These are phyloP conservation scores for Trimorus sp. DNA, from an alignment of 2,888 invertebrate species.

Conservation along the genomic window DNA sequence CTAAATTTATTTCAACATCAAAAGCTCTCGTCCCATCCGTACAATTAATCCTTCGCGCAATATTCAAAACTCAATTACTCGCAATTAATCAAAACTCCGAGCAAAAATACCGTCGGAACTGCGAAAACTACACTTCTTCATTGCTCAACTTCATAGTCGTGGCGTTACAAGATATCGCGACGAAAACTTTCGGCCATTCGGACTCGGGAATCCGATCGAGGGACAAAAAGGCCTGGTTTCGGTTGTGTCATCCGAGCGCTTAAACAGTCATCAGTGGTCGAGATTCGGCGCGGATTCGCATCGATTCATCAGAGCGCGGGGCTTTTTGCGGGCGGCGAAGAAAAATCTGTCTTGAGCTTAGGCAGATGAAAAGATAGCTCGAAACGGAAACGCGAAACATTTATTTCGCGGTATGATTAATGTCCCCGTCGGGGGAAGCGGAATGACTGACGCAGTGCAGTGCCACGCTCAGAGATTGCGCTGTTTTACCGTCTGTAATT, in stretches of 20 bases:
- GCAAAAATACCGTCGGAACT: no score
- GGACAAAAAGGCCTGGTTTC: slow-evolving; percentile 12
- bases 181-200: no score
- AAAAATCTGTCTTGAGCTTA: slow-evolving; percentile 59
- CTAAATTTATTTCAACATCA: no score
- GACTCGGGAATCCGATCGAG: slow-evolving; percentile 22
- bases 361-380: slow-evolving; percentile 67
- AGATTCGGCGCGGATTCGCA: slow-evolving; percentile 36
- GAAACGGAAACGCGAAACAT: slow-evolving; percentile 70
- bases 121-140: no score
- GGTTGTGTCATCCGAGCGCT: slow-evolving; percentile 44
- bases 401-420: slow-evolving; percentile 72
- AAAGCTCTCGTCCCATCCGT: no score
- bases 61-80: no score
- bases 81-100: no score
- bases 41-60: no score
- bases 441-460: slow-evolving; percentile 76
- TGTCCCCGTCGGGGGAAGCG: slow-evolving; percentile 69
- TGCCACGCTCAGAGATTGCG: slow-evolving; percentile 73
- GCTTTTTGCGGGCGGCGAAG: slow-evolving; percentile 42
- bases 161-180: no score
- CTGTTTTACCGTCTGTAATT: slow-evolving; percentile 78
- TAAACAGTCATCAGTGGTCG: slow-evolving; percentile 38
- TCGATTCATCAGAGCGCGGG: slow-evolving; percentile 44
- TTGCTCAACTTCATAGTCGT: no score